These are phyloP conservation scores for Hydropotes inermis DNA, from an alignment of 2,113 vertebrate genomes.

Conservation along the genomic window DNA sequence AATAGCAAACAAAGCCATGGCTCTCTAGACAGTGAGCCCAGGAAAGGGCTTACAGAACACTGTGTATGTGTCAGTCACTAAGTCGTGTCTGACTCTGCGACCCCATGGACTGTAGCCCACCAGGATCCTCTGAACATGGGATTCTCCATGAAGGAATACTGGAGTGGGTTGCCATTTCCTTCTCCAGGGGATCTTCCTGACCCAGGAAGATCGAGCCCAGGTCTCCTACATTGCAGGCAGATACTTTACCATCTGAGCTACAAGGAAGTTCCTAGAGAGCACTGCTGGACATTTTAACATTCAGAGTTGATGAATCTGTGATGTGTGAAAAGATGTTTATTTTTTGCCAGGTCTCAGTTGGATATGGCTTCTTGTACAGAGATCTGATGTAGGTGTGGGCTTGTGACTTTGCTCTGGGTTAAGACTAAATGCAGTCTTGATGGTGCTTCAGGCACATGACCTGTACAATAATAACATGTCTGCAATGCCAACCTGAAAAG, in stretches of 20 bases:
- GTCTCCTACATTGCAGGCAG: not conserved
- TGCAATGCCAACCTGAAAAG: not conserved
- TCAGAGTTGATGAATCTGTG: not conserved
- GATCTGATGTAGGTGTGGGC: fast-evolving
- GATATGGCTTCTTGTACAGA: not conserved
- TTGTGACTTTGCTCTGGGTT: not conserved
- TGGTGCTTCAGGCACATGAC: not conserved
- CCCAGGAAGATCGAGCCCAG: not conserved
- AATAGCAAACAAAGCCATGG: not conserved
- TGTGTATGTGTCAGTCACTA: no score
- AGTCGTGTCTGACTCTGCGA: fast-evolving
- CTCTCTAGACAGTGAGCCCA: not conserved
- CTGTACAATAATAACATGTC: not conserved
- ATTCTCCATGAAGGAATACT: not conserved
- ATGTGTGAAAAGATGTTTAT: not conserved
- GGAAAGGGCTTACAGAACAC: not conserved
- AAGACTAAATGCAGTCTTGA: not conserved
- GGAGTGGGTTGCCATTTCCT: not conserved
- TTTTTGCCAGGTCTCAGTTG: not conserved
- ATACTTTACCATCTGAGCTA: not conserved
- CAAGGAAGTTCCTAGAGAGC: not conserved
- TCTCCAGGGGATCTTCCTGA: not conserved
- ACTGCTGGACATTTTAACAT: not conserved
- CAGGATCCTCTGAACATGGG: not conserved
- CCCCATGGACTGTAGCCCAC: not conserved